These are phyloP conservation scores for Rhamnusium bicolor DNA, from an alignment of 2,888 invertebrate genomes.

Conservation along the genomic window DNA sequence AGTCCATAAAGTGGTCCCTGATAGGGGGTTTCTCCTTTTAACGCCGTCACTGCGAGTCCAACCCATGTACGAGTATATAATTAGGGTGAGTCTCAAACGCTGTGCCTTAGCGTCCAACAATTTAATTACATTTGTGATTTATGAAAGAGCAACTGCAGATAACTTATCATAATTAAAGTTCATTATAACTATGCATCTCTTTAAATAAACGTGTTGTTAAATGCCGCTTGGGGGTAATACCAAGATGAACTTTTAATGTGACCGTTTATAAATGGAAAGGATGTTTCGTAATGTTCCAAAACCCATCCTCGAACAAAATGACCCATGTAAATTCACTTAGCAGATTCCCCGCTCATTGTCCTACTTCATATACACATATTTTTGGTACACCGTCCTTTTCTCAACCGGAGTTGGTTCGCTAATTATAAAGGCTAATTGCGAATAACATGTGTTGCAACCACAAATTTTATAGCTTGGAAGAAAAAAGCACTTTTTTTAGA, in stretches of 20 bases:
- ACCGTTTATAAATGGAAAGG: slow-evolving; percentile 55
- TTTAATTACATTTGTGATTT: slow-evolving; percentile 68
- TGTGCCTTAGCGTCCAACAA: slow-evolving; percentile 64
- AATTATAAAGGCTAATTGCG: slow-evolving; percentile 29
- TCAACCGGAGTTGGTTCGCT: slow-evolving; percentile 15
- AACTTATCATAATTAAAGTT: slow-evolving; percentile 66
- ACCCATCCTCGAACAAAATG: slow-evolving; percentile 56
- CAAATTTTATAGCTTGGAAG: slow-evolving; percentile 22
- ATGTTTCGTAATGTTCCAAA: slow-evolving; percentile 33
- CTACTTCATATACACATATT: slow-evolving; percentile 18
- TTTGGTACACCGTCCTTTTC: slow-evolving; percentile 21
- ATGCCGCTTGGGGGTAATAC: slow-evolving; percentile 58
- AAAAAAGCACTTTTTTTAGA: slow-evolving; percentile 20
- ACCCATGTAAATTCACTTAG: slow-evolving; percentile 63
- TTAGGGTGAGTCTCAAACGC: slow-evolving; percentile 65
- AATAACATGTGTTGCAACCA: slow-evolving; percentile 19
- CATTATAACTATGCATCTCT: slow-evolving; percentile 64
- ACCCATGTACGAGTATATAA: slow-evolving; percentile 62
- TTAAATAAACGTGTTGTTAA: slow-evolving; percentile 63
- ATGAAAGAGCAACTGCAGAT: slow-evolving; percentile 65
- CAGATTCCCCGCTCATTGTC: slow-evolving; percentile 44
- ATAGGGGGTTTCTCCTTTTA: slow-evolving; percentile 25
- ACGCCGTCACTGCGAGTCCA: slow-evolving; percentile 4
- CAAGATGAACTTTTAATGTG: slow-evolving; percentile 61
- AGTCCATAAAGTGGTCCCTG: slow-evolving; percentile 37